These are phyloP conservation scores for Musca vetustissima DNA, from an alignment of 1,140 invertebrate genomes.

Conservation along the genomic window DNA sequence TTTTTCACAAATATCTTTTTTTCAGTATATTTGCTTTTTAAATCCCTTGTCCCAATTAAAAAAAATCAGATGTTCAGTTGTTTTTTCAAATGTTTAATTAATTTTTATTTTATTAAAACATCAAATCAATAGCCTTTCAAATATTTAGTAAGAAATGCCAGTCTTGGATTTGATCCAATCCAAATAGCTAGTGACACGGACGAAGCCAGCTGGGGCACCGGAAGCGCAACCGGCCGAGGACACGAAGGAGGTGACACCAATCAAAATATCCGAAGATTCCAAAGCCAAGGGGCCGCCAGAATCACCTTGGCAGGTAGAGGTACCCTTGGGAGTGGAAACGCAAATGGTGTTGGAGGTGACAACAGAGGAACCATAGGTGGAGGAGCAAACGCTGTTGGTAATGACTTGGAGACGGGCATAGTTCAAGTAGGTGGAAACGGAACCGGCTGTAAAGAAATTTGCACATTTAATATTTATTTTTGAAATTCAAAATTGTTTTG, in stretches of 20 bases:
- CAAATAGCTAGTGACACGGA: slow-evolving; percentile 59
- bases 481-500: too few relatives aligned
- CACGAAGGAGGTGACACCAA: slow-evolving; percentile 58
- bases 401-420: slow-evolving; percentile 29
- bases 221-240: slow-evolving; percentile 39
- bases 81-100: too few relatives aligned
- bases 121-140: too few relatives aligned
- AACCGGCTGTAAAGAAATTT: background rate
- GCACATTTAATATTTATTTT: too few relatives aligned
- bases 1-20: too few relatives aligned
- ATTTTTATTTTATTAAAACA: too few relatives aligned
- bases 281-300: slow-evolving; percentile 60
- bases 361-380: slow-evolving; percentile 32
- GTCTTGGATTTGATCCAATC: slow-evolving; percentile 56
- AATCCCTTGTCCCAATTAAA: too few relatives aligned
- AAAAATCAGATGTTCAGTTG: too few relatives aligned
- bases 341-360: slow-evolving; percentile 37
- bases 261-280: slow-evolving; percentile 39
- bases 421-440: slow-evolving; percentile 26
- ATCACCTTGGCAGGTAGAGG: slow-evolving; percentile 57
- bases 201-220: slow-evolving; percentile 59
- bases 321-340: slow-evolving; percentile 28
- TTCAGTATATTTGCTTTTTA: too few relatives aligned
- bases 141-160: slow-evolving; percentile 17
- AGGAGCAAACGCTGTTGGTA: slow-evolving; percentile 18